Conservation (phyloP, 2,113 vertebrate genomes). For the Melanerpes formicivorus region DNA sequence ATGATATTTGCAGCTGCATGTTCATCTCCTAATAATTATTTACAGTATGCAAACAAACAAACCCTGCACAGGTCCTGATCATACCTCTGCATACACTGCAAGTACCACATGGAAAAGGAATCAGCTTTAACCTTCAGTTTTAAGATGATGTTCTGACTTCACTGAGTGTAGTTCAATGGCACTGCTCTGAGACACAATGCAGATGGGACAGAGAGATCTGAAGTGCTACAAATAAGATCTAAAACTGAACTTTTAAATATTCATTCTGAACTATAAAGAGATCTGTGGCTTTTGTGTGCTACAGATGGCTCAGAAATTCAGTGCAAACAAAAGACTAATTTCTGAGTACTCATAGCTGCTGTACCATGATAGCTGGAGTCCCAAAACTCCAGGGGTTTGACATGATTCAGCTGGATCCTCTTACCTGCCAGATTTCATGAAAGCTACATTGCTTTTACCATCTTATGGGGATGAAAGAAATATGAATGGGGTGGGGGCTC, state of each 20-base stretch:
- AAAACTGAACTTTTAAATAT: conserved; percentile 74
- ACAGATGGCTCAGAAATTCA: conserved; percentile 69
- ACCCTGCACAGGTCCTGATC: not conserved
- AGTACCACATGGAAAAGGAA: not conserved
- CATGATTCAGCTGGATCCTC: conserved; percentile 63
- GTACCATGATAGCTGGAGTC: conserved; percentile 59
- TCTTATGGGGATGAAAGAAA: conserved; percentile 58
- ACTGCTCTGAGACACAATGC: conserved; percentile 14
- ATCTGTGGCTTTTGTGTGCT: conserved; percentile 55
- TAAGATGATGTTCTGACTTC: not conserved
- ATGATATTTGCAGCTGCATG: not conserved
- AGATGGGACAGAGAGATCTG: conserved; percentile 50
- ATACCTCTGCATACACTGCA: rapidly evolving
- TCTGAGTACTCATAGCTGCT: conserved; percentile 62
- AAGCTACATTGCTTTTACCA: conserved; percentile 58
- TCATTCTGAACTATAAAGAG: conserved; percentile 70
- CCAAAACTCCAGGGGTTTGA: conserved; percentile 64
- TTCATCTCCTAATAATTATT: not conserved
- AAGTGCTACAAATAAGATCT: conserved; percentile 65
- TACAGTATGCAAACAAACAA: not conserved
- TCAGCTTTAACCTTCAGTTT: not conserved
- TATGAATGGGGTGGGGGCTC: conserved; percentile 14
- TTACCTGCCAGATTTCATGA: conserved; percentile 65
- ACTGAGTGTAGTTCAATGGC: not conserved
- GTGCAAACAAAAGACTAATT: conserved; percentile 68